These are phyloP conservation scores for Zophobas morio DNA, from an alignment of 1,140 invertebrate genomes.

Conservation along the genomic window DNA sequence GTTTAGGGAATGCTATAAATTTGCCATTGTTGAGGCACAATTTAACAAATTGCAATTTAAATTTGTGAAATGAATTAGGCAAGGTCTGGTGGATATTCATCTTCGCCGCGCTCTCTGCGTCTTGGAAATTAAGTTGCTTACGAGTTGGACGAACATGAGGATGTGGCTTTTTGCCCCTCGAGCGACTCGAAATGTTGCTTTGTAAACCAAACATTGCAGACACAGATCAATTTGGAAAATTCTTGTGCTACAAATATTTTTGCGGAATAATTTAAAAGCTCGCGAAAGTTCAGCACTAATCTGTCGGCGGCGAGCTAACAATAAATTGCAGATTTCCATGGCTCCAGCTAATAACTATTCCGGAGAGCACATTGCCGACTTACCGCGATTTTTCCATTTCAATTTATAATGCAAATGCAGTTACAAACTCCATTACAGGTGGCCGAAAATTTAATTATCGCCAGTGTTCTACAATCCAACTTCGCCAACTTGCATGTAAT, in stretches of 20 bases:
- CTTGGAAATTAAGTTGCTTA: conserved; percentile 16
- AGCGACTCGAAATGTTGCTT: neutral
- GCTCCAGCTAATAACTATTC: conserved; percentile 14
- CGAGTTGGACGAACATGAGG: conserved; percentile 7
- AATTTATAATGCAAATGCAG: conserved; percentile 36
- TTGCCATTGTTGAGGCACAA: conserved; percentile 24
- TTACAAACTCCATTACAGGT: conserved; percentile 41
- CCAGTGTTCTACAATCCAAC: conserved; percentile 38
- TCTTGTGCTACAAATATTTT: no score
- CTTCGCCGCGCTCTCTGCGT: neutral
- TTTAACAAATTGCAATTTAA: conserved; percentile 35
- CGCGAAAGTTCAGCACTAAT: no score
- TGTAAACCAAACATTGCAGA: neutral
- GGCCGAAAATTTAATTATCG: conserved; percentile 40
- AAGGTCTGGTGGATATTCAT: conserved; percentile 16
- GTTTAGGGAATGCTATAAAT: conserved; percentile 23
- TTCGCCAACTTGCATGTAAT: conserved; percentile 24
- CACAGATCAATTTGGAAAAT: no score
- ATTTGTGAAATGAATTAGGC: conserved; percentile 32
- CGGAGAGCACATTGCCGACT: conserved; percentile 2
- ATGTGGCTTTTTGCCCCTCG: neutral
- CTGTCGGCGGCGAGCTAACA: no score
- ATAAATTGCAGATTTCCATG: neutral
- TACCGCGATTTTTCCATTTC: conserved; percentile 6
- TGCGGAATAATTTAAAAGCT: neutral